Base-by-base conservation (phyloP, 2,113 vertebrate genomes). In the Calidris pugnax region DNA sequence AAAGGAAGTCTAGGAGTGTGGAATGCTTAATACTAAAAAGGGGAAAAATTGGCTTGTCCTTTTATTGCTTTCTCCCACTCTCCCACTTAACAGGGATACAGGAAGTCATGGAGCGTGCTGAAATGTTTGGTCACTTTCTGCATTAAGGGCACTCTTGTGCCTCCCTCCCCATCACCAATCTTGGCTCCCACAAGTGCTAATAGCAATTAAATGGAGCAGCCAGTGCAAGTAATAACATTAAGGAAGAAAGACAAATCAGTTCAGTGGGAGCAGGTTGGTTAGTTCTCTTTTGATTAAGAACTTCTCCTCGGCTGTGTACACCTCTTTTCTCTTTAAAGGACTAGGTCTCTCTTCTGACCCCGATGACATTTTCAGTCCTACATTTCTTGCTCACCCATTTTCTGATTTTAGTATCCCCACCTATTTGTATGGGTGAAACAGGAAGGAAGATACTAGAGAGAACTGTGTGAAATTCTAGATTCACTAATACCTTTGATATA, bases 261-360 rank as follows among this genome's bases (percentile, higher is more conserved):
- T 94, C 39, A 47, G 33, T 83, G 73, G 28, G n/a, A 35, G 51
- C 55, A 76, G 53, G 20, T 26, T 85, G 47, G n/a, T 95, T 77
- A 90, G 62, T 57, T 53, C 18, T 85, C 41, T 85, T 91, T 76
- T 91, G 55, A 88, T 87, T 96, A 87, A 87, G 57, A 89, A 53
- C 41, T 86, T 79, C 73, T 89, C 45, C 37, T 89, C 0, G 0
- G 33, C 26, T 79, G 12, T 23, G 50, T 33, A 47, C 23, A 47
- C 22, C 6, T 77, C n/a, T 64, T 75, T 85, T 51, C 35, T 85
- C 28, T 91, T 92, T 81, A 87, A 74, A 94, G 51, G 20, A 59
- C 45, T 22, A 41, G 10, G 28, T 85, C 9, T 63, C 30, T 55
- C 51, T 90, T 24, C 33, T 81, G 60, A 78, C 60, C 39, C 7